Conservation (phyloP, 2,797 vertebrate species). For the Rhabdophis nuchalis region DNA sequence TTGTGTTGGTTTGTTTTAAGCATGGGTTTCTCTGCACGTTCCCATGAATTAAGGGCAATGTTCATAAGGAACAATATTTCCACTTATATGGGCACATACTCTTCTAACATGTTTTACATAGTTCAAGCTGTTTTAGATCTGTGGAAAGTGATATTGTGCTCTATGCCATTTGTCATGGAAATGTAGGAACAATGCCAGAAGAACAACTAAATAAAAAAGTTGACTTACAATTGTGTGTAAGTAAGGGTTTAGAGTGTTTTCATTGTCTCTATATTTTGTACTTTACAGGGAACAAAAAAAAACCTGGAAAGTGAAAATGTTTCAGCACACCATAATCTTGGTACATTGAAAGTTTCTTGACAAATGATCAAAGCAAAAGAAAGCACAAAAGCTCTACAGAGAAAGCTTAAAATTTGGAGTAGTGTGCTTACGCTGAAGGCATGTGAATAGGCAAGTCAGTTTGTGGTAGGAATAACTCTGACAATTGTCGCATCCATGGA, state of each 20-base stretch:
- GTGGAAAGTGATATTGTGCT: background rate
- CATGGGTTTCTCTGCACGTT: background rate
- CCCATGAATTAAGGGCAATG: background rate
- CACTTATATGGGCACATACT: background rate
- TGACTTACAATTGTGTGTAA: conserved; percentile 10
- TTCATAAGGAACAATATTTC: background rate
- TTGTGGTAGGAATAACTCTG: conserved; percentile 61
- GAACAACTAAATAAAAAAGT: conserved; percentile 31
- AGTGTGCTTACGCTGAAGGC: conserved; percentile 53
- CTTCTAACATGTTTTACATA: background rate
- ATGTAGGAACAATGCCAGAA: conserved; percentile 4
- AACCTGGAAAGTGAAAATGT: conserved; percentile 50
- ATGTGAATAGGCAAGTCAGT: conserved; percentile 57
- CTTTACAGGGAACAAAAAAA: conserved; percentile 34
- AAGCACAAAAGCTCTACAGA: conserved; percentile 64
- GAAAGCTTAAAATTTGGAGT: conserved; percentile 59
- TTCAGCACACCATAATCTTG: conserved; percentile 55
- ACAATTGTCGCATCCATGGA: conserved; percentile 61
- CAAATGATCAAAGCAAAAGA: conserved; percentile 65
- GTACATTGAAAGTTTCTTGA: conserved; percentile 61
- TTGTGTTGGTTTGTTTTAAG: background rate
- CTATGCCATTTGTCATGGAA: conserved; percentile 16
- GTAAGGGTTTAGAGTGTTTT: conserved; percentile 33
- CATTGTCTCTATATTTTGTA: conserved; percentile 44
- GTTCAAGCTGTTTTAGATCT: background rate